These are phyloP conservation scores for Sorex maritimensis DNA, from an alignment of 2,797 vertebrate genomes.

Conservation along the genomic window DNA sequence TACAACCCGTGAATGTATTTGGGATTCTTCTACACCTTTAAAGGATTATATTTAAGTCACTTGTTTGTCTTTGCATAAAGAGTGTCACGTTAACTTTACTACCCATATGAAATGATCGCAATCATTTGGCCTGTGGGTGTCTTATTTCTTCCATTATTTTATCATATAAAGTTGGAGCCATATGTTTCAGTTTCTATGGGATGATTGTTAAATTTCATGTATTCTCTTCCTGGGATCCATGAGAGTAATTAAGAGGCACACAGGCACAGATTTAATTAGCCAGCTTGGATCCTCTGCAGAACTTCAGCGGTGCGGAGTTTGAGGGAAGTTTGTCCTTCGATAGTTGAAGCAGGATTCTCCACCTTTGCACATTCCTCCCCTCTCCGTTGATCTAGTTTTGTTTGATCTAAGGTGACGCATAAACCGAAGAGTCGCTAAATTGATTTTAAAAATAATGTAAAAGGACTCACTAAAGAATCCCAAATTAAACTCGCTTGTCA, in stretches of 20 bases:
- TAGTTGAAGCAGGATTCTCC: constrained; percentile 59
- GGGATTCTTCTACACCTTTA: constrained; percentile 21
- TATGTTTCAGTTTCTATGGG: constrained; percentile 49
- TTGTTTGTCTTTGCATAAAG: neutral
- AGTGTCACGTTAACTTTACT: neutral
- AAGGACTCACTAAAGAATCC: constrained; percentile 35
- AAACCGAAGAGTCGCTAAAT: no score
- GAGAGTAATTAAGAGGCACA: constrained; percentile 72
- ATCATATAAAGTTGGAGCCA: neutral
- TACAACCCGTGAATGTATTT: neutral
- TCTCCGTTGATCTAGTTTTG: constrained; percentile 38
- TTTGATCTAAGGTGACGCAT: neutral
- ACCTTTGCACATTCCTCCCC: constrained; percentile 45
- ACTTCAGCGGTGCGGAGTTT: constrained; percentile 34
- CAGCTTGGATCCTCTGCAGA: constrained; percentile 68
- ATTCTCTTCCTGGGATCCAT: constrained; percentile 65
- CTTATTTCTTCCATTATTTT: constrained; percentile 54
- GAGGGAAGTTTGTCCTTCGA: constrained; percentile 25
- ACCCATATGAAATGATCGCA: neutral
- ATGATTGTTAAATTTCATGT: constrained; percentile 59
- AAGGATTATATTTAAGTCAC: constrained; percentile 7
- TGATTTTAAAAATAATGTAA: neutral
- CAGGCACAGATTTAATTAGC: constrained; percentile 72
- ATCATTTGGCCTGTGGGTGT: neutral
- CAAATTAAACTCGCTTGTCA: neutral